These are phyloP conservation scores for Sylvicapra grimmia DNA, from an alignment of 2,113 vertebrate genomes.

Conservation along the genomic window DNA sequence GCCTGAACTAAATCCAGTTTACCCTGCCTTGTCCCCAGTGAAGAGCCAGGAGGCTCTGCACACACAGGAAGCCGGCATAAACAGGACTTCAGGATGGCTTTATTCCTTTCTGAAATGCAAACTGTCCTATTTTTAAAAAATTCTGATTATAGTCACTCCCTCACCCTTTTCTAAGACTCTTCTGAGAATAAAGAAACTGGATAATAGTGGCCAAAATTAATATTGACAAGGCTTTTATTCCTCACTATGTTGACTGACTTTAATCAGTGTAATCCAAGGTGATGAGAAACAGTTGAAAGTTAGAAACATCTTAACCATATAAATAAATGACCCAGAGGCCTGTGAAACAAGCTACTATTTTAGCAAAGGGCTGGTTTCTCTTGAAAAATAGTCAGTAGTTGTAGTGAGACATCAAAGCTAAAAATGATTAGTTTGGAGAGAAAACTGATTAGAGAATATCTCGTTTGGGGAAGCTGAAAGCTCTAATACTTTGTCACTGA, in stretches of 20 bases:
- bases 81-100: neutral
- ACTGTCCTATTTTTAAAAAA: neutral
- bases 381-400: neutral
- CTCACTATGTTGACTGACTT: neutral
- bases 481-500: neutral
- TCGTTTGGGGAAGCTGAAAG: neutral
- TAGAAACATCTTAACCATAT: neutral
- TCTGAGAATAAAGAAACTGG: neutral
- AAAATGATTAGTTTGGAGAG: neutral
- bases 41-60: neutral
- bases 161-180: neutral
- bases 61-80: neutral
- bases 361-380: neutral
- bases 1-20: neutral
- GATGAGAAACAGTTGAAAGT: neutral
- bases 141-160: neutral
- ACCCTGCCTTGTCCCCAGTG: neutral
- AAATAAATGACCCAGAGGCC: neutral
- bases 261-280: neutral
- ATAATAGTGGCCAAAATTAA: neutral
- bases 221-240: neutral
- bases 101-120: neutral
- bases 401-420: neutral
- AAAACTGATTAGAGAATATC: neutral
- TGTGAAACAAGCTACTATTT: neutral